A percentile compares a stretch with the other conserved stretches of the same genome.
Conservation (phyloP, 2,888 invertebrate genomes). For the Gymnosoma rotundatum region DNA sequence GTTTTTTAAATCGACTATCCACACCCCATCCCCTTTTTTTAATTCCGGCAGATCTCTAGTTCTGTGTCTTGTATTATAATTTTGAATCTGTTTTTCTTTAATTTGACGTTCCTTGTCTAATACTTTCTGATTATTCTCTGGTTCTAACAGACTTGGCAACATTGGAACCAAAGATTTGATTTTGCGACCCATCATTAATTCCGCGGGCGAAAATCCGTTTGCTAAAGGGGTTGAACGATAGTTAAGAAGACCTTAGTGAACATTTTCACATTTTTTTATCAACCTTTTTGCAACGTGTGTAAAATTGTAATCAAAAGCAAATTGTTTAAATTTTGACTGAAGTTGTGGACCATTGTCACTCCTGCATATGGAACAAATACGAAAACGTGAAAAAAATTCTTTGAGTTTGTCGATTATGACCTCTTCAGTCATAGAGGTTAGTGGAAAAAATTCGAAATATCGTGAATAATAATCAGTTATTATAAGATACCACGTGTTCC, state of each 20-base stretch:
- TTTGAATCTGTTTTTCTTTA: neutral
- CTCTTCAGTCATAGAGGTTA: no score
- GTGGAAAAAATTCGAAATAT: no score
- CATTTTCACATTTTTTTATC: slow-evolving; percentile 29
- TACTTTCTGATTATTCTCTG: slow-evolving; percentile 3
- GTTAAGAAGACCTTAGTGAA: slow-evolving; percentile 8
- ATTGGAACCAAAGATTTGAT: slow-evolving; percentile 35
- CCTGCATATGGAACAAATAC: no score
- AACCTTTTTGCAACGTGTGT: slow-evolving; percentile 29
- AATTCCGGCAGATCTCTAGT: neutral
- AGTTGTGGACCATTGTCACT: no score
- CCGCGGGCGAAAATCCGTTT: slow-evolving; percentile 53
- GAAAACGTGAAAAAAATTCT: no score
- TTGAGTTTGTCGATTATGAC: no score
- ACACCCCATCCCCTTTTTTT: no score
- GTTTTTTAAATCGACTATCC: neutral
- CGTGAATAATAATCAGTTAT: no score
- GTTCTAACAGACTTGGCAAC: slow-evolving; percentile 18
- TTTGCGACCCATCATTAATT: slow-evolving; percentile 49
- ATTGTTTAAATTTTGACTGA: no score
- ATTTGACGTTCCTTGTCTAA: neutral
- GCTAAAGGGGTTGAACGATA: slow-evolving; percentile 16
- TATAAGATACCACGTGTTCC: no score
- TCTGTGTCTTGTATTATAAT: slow-evolving; percentile 4
- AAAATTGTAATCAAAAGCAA: no score